Percentiles rank a stretch among this genome's conserved stretches.
Evolutionary conservation across 2,888 invertebrate genomes (phyloP).

Genomic region (Cynaeus angustus): DNA sequence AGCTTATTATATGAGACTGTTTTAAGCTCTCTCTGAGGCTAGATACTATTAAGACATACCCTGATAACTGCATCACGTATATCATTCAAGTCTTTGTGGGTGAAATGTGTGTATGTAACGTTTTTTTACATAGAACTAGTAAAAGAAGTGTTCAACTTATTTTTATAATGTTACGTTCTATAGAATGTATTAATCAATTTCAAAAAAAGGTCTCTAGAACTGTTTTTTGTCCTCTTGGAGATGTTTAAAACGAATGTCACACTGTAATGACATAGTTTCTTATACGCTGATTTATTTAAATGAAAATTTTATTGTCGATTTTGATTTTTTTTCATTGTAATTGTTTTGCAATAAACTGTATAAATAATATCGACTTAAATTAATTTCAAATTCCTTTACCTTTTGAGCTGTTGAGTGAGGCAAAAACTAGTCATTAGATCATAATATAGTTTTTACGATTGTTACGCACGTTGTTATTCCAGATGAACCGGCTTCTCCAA

Average conservation of each 20-base stretch:
- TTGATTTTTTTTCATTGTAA: conserved; percentile 57
- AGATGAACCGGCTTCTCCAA: conserved; percentile 61
- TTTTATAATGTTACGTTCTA: conserved; percentile 38
- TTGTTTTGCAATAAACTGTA: conserved; percentile 64
- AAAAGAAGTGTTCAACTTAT: conserved; percentile 33
- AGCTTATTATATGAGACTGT: conserved; percentile 51
- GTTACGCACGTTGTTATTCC: conserved; percentile 52
- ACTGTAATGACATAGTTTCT: conserved; percentile 47
- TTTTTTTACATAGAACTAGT: conserved; percentile 45
- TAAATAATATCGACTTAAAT: conserved; percentile 54
- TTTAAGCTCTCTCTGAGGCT: conserved; percentile 52
- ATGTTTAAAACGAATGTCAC: conserved; percentile 47
- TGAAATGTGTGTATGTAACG: conserved; percentile 29
- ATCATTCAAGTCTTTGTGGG: conserved; percentile 33
- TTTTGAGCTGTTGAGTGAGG: conserved; percentile 50
- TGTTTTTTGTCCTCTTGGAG: conserved; percentile 41
- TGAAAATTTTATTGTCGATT: conserved; percentile 44
- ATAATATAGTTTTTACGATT: conserved; percentile 30
- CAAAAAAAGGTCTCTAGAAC: conserved; percentile 1
- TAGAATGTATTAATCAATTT: conserved; percentile 18
- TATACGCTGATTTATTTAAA: conserved; percentile 49
- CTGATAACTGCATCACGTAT: conserved; percentile 29
- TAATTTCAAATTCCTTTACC: conserved; percentile 46
- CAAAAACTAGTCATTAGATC: conserved; percentile 36
- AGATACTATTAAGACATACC: conserved; percentile 21